Percentiles rank a stretch among this genome's conserved stretches.
These are phyloP conservation scores for Apeltes quadracus DNA, from an alignment of 2,113 vertebrate species.

Conservation along the genomic window DNA sequence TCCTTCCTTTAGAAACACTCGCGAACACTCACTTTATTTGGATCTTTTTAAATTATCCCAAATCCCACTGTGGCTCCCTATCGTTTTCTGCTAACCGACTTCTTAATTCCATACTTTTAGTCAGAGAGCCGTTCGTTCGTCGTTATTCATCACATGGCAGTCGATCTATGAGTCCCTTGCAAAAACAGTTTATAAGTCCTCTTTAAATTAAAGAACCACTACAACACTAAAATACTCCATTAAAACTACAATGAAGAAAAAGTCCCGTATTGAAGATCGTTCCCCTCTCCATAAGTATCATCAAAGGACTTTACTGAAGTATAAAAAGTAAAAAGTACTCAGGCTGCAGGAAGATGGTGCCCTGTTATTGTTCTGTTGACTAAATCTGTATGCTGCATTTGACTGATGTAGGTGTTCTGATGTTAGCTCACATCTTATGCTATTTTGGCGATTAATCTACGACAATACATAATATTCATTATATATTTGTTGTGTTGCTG, in stretches of 20 bases:
- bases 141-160: not conserved
- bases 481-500: not conserved
- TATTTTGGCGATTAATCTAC: not conserved
- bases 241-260: not conserved
- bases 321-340: not conserved
- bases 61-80: not conserved
- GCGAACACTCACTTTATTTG: not conserved
- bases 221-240: not conserved
- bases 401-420: not conserved
- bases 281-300: not conserved
- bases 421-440: not conserved
- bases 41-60: not conserved
- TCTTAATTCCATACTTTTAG: not conserved
- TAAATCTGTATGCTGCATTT: not conserved
- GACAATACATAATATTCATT: not conserved
- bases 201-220: not conserved
- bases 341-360: not conserved
- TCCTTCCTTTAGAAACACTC: conserved; percentile 2
- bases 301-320: not conserved
- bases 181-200: not conserved
- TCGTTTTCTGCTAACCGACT: not conserved
- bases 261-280: not conserved
- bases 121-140: not conserved
- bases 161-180: not conserved
- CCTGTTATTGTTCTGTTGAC: not conserved